These are phyloP conservation scores for Stenoptilia bipunctidactyla DNA, from an alignment of 2,888 invertebrate species.

Conservation along the genomic window DNA sequence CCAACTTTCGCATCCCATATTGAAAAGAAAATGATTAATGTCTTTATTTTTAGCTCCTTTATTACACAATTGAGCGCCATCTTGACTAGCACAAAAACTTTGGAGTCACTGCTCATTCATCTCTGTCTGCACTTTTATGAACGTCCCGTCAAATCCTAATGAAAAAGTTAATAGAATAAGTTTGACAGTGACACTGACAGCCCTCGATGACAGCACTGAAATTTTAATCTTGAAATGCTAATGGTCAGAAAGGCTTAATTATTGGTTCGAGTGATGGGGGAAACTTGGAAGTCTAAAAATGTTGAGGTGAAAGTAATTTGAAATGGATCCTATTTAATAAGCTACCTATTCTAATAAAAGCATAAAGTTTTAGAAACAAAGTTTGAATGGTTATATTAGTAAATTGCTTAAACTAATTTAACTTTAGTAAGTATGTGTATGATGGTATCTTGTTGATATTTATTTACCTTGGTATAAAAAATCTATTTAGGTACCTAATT, in stretches of 20 bases:
- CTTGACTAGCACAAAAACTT: neutral
- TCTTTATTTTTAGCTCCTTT: neutral
- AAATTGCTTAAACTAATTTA: too few species aligned
- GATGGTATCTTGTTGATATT: too few species aligned
- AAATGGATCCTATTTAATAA: too few species aligned
- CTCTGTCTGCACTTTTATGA: conserved; percentile 54
- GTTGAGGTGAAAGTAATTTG: too few species aligned
- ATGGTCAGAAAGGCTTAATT: neutral
- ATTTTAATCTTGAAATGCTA: conserved; percentile 8
- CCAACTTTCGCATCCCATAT: too few species aligned
- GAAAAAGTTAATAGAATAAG: conserved; percentile 67
- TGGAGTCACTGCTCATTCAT: conserved; percentile 36
- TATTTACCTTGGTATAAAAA: too few species aligned
- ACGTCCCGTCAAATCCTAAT: conserved; percentile 59
- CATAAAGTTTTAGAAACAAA: too few species aligned
- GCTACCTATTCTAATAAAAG: too few species aligned
- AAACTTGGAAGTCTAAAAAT: too few species aligned
- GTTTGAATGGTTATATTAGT: too few species aligned
- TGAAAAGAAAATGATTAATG: neutral
- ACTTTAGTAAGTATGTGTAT: too few species aligned
- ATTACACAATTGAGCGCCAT: neutral
- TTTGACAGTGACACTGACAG: conserved; percentile 47
- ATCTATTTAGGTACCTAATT: too few species aligned
- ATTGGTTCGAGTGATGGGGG: neutral
- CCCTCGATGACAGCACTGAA: conserved; percentile 39